A percentile compares a stretch with the other conserved stretches of the same genome.
Evolutionary conservation across 2,113 vertebrate genomes (phyloP).

Genomic region (Brachypteracias leptosomus): DNA sequence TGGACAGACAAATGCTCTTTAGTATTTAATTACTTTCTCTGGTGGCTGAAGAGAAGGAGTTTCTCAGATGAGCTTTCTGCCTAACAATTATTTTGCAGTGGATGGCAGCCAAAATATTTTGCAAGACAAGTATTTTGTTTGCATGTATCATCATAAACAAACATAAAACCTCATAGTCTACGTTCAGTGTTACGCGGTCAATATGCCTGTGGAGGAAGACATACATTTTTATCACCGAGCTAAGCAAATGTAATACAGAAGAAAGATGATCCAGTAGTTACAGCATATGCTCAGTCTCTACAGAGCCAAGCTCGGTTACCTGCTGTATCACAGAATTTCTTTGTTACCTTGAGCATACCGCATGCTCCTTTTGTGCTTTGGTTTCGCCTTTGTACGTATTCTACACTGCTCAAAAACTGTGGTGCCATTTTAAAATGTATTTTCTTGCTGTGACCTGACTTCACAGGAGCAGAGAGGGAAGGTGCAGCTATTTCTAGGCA

Average conservation of each 20-base stretch:
- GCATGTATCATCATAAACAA: constrained; percentile 33
- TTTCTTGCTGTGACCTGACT: background rate
- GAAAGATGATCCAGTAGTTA: constrained; percentile 56
- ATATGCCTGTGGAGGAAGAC: constrained; percentile 14
- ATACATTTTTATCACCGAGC: constrained; percentile 23
- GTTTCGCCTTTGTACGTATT: constrained; percentile 10
- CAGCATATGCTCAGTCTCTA: constrained; percentile 29
- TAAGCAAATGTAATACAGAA: constrained; percentile 23
- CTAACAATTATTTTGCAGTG: constrained; percentile 7
- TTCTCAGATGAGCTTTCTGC: background rate
- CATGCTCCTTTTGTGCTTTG: background rate
- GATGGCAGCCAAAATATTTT: constrained; percentile 51
- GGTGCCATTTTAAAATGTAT: constrained; percentile 1
- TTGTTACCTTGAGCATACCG: background rate
- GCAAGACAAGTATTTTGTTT: constrained; percentile 59
- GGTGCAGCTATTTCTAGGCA: constrained; percentile 18
- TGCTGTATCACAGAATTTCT: constrained; percentile 54
- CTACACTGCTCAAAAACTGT: background rate
- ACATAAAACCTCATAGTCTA: constrained; percentile 27
- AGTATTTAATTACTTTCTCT: constrained; percentile 1
- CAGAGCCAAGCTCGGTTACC: constrained; percentile 30
- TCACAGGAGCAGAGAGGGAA: background rate
- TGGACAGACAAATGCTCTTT: background rate
- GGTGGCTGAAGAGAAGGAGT: constrained; percentile 13
- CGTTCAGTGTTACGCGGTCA: background rate